Evolutionary conservation across 2,888 invertebrate species (phyloP).

Genomic region (Tetropium fuscum): DNA sequence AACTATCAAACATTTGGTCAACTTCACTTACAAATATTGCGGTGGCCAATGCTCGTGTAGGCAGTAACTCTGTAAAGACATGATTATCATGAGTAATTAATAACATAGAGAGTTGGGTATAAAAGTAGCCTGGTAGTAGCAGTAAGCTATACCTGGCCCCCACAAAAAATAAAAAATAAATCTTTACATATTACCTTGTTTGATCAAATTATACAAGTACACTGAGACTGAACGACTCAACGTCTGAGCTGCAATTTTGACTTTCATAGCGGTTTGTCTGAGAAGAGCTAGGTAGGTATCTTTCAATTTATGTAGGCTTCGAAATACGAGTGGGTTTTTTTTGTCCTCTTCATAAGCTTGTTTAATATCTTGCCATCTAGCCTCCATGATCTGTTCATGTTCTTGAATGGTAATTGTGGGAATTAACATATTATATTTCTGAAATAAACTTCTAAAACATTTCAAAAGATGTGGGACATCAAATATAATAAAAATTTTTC

Average conservation of each 20-base stretch:
- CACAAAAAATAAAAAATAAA: too few species aligned
- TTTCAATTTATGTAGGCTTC: constrained; percentile 12
- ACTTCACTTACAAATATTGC: constrained; percentile 26
- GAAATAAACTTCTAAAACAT: constrained; percentile 16
- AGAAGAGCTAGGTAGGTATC: constrained; percentile 1
- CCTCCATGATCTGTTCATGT: background rate
- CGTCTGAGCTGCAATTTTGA: constrained; percentile 22
- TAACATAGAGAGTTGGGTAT: too few species aligned
- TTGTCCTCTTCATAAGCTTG: constrained; percentile 8
- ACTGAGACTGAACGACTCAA: constrained; percentile 19
- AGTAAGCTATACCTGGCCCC: too few species aligned
- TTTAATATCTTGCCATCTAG: constrained; percentile 12
- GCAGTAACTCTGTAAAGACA: background rate
- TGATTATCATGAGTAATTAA: too few species aligned
- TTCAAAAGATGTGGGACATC: constrained; percentile 21
- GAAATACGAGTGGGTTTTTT: constrained; percentile 1
- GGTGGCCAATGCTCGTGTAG: constrained; percentile 13
- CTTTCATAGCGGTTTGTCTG: constrained; percentile 12
- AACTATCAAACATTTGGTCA: constrained; percentile 26
- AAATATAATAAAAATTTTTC: constrained; percentile 8
- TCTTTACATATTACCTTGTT: constrained; percentile 1
- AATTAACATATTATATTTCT: constrained; percentile 4
- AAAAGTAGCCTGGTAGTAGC: too few species aligned
- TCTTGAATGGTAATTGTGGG: background rate
- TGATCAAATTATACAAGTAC: constrained; percentile 7